Evolutionary conservation across 2,888 invertebrate genomes (phyloP).

Genomic region (Cerastis rubricosa): DNA sequence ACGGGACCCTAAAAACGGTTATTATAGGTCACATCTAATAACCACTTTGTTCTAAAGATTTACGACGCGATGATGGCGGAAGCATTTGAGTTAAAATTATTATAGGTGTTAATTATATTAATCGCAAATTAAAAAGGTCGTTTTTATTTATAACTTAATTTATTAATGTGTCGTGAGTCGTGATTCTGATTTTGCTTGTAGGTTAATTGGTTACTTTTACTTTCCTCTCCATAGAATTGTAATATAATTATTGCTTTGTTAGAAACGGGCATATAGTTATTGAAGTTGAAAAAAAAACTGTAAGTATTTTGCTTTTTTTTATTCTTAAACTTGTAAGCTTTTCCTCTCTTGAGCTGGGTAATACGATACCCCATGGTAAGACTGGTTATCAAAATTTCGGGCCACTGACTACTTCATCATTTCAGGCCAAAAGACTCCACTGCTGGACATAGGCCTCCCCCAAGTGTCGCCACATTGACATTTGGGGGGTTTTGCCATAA

Average conservation of each 20-base stretch:
- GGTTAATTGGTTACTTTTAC: slow-evolving; percentile 11
- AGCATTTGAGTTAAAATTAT: slow-evolving; percentile 15
- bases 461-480: too few species aligned
- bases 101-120: slow-evolving; percentile 47
- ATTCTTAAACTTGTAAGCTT: background rate
- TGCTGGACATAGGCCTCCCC: too few species aligned
- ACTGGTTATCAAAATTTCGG: too few species aligned
- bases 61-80: slow-evolving; percentile 41
- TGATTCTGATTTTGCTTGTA: background rate
- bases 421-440: too few species aligned
- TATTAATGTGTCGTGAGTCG: background rate
- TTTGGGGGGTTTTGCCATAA: too few species aligned
- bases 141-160: slow-evolving; percentile 42
- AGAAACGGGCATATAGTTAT: background rate
- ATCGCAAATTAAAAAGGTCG: slow-evolving; percentile 29
- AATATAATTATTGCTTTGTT: background rate
- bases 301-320: background rate
- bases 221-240: background rate
- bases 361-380: too few species aligned
- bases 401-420: too few species aligned
- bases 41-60: slow-evolving; percentile 38
- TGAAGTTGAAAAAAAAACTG: background rate
- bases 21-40: slow-evolving; percentile 30
- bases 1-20: too few species aligned
- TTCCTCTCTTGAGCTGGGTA: background rate